Evolutionary conservation across 2,113 vertebrate genomes (phyloP).

Genomic region (Ranitomeya imitator): DNA sequence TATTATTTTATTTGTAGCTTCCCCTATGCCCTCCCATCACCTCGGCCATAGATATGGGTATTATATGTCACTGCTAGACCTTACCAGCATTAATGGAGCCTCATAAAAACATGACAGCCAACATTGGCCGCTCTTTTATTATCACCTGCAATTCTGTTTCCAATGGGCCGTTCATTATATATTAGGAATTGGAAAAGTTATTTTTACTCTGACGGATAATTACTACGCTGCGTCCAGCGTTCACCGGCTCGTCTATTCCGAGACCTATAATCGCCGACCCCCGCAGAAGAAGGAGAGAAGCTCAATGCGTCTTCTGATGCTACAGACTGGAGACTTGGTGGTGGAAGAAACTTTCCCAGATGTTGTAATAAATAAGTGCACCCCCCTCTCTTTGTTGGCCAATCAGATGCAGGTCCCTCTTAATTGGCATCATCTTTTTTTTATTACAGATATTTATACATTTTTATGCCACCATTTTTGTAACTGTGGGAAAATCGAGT

Average conservation of each 20-base stretch:
- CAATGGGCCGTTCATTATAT: not conserved
- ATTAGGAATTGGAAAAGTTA: not conserved
- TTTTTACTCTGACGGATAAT: conserved; percentile 7
- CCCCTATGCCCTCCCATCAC: too few species aligned
- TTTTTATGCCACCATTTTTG: too few species aligned
- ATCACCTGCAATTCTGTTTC: not conserved
- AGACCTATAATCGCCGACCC: not conserved
- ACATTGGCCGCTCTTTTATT: not conserved
- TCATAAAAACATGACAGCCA: not conserved
- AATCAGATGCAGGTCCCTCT: not conserved
- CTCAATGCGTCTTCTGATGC: not conserved
- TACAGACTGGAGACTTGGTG: not conserved
- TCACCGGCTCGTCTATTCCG: not conserved
- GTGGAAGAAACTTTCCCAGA: not conserved
- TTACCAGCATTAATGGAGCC: not conserved
- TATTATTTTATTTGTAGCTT: too few species aligned
- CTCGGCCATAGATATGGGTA: too few species aligned
- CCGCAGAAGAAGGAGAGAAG: not conserved
- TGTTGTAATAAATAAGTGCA: not conserved
- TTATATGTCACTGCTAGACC: too few species aligned
- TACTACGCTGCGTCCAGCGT: not conserved
- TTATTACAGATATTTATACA: too few species aligned
- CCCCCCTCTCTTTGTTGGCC: not conserved
- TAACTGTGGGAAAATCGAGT: too few species aligned
- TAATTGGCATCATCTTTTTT: not conserved